Percentiles rank a stretch among this genome's conserved stretches.
Evolutionary conservation across 2,888 invertebrate genomes (phyloP).

Genomic region (Altica lythri): DNA sequence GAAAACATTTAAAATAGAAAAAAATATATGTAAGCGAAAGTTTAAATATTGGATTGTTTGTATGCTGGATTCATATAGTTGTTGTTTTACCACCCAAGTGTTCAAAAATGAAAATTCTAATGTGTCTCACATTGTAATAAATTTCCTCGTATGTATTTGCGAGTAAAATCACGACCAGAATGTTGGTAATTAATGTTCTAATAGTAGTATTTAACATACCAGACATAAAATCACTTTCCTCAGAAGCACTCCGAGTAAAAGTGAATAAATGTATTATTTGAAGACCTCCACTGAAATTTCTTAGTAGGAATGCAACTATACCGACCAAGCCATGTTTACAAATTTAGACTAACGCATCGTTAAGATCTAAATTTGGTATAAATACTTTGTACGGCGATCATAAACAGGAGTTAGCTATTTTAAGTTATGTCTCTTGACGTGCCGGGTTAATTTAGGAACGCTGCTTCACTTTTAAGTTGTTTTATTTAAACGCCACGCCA

Average conservation of each 20-base stretch:
- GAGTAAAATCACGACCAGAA: slow-evolving; percentile 9
- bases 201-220: slow-evolving; percentile 9
- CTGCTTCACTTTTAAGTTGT: too few species aligned
- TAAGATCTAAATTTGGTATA: slow-evolving; percentile 40
- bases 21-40: too few species aligned
- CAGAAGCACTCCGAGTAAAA: slow-evolving; percentile 19
- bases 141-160: not conserved
- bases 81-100: too few species aligned
- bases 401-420: slow-evolving; percentile 38
- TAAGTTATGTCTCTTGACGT: slow-evolving; percentile 29
- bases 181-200: slow-evolving; percentile 2
- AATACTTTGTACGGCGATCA: slow-evolving; percentile 36
- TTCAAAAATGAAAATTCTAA: too few species aligned
- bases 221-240: slow-evolving; percentile 17
- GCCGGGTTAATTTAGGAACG: slow-evolving; percentile 33
- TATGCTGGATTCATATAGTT: too few species aligned
- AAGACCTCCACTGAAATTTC: slow-evolving; percentile 20
- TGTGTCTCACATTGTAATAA: too few species aligned
- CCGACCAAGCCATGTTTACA: slow-evolving; percentile 29
- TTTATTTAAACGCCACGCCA: too few species aligned
- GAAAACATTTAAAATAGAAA: too few species aligned
- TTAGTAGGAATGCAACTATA: slow-evolving; percentile 13
- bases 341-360: slow-evolving; percentile 34
- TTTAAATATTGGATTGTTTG: too few species aligned
- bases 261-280: slow-evolving; percentile 22